These are phyloP conservation scores for Drosophila pseudotakahashii DNA, from an alignment of 2,888 invertebrate genomes.

Conservation along the genomic window DNA sequence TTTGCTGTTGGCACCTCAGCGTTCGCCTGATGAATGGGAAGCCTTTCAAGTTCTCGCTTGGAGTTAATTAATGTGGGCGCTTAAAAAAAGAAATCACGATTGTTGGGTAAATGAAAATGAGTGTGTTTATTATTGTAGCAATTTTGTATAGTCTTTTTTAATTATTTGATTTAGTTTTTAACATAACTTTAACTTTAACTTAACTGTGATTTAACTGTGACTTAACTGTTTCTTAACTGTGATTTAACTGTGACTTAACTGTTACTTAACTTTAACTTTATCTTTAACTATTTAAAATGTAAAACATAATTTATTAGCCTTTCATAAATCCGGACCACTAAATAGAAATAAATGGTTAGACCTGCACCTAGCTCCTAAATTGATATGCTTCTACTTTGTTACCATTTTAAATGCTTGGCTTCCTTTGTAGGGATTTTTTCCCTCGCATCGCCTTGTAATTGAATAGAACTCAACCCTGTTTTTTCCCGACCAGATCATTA, in stretches of 20 bases:
- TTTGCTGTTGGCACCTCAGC: conserved; percentile 55
- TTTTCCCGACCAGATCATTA: conserved; percentile 26
- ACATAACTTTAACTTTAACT: too few relatives aligned
- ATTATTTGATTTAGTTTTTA: too few relatives aligned
- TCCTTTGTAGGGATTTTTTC: background rate
- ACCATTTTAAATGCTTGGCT: background rate
- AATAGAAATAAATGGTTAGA: too few relatives aligned
- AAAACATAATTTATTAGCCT: too few relatives aligned
- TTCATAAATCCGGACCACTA: too few relatives aligned
- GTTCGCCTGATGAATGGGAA: conserved; percentile 12
- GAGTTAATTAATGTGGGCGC: conserved; percentile 32
- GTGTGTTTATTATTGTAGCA: too few relatives aligned
- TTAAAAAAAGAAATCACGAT: background rate
- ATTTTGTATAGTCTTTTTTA: too few relatives aligned
- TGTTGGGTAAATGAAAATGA: background rate
- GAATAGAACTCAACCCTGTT: conserved; percentile 6
- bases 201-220: too few relatives aligned
- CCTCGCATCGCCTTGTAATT: conserved; percentile 21
- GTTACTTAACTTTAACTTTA: too few relatives aligned
- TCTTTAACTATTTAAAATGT: too few relatives aligned
- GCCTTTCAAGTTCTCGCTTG: conserved; percentile 22
- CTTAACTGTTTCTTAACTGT: too few relatives aligned
- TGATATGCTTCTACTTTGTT: background rate
- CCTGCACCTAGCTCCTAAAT: background rate
- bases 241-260: too few relatives aligned